Conservation (phyloP, 92 coral and sea anemone genomes). For the Parazoanthus swiftii region DNA sequence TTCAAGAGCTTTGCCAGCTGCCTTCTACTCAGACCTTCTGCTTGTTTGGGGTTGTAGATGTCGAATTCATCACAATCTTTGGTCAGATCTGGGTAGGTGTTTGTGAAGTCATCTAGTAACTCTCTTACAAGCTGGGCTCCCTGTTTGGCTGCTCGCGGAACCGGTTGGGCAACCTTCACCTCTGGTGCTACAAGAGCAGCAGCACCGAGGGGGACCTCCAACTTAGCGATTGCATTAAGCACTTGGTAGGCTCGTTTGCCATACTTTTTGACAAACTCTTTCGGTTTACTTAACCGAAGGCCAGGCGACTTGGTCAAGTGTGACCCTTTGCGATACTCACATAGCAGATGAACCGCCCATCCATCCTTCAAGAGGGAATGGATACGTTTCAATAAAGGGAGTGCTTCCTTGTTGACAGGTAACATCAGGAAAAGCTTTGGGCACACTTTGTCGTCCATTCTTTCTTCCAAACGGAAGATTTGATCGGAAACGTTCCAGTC, state of each 20-base stretch:
- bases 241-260: neutral
- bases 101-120: neutral
- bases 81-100: neutral
- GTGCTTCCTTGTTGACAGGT: neutral
- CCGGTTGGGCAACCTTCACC: neutral
- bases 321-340: neutral
- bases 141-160: neutral
- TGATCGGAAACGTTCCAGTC: neutral
- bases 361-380: neutral
- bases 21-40: neutral
- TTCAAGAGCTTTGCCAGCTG: neutral
- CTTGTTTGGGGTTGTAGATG: neutral
- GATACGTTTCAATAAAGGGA: neutral
- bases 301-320: neutral
- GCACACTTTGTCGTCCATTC: constrained; percentile 12
- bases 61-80: neutral
- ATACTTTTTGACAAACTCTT: neutral
- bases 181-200: constrained; percentile 2
- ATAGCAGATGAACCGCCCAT: neutral
- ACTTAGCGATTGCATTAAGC: neutral
- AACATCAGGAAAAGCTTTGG: neutral
- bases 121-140: neutral
- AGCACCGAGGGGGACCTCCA: neutral
- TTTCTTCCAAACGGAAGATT: neutral
- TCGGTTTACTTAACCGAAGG: neutral